Evolutionary conservation across 2,113 vertebrate species (phyloP).

Genomic region (Phodopus roborovskii): DNA sequence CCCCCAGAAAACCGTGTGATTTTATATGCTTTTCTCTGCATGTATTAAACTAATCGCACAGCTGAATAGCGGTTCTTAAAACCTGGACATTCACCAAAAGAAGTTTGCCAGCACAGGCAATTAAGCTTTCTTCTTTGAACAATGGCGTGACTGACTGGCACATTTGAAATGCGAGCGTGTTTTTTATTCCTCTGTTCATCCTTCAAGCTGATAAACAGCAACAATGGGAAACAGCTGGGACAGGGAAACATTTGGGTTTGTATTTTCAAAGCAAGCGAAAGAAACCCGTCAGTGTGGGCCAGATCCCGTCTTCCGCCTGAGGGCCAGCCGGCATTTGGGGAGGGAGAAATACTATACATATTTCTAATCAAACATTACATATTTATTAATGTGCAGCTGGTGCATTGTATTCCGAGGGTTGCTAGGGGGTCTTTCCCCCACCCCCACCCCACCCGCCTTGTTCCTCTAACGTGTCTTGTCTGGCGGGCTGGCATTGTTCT

Average conservation of each 20-base stretch:
- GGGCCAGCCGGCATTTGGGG: slow-evolving; percentile 88
- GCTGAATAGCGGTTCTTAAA: slow-evolving; percentile 94
- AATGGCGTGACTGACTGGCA: slow-evolving; percentile 92
- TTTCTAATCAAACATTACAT: slow-evolving; percentile 93
- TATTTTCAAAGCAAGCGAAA: slow-evolving; percentile 92
- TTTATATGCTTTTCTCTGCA: slow-evolving; percentile 89
- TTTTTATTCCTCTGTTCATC: slow-evolving; percentile 89
- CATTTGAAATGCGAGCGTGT: slow-evolving; percentile 91
- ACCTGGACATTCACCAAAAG: slow-evolving; percentile 93
- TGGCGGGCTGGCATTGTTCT: slow-evolving; percentile 87
- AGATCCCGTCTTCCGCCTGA: slow-evolving; percentile 90
- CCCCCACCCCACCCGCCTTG: slow-evolving; percentile 71
- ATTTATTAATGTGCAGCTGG: slow-evolving; percentile 93
- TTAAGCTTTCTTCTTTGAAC: slow-evolving; percentile 92
- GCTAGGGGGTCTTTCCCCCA: slow-evolving; percentile 77
- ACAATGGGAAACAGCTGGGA: slow-evolving; percentile 93
- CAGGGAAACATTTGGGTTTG: slow-evolving; percentile 91
- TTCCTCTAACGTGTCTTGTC: slow-evolving; percentile 84
- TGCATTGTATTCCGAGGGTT: slow-evolving; percentile 85
- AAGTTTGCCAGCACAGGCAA: slow-evolving; percentile 92
- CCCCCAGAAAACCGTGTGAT: slow-evolving; percentile 86
- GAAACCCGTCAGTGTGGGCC: slow-evolving; percentile 88
- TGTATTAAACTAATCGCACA: slow-evolving; percentile 93
- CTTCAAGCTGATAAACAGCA: slow-evolving; percentile 92
- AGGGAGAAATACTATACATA: slow-evolving; percentile 90